Percentiles rank a stretch among this genome's conserved stretches.
Evolutionary conservation across 2,888 invertebrate genomes (phyloP).

Genomic region (Calameuta pallipes): DNA sequence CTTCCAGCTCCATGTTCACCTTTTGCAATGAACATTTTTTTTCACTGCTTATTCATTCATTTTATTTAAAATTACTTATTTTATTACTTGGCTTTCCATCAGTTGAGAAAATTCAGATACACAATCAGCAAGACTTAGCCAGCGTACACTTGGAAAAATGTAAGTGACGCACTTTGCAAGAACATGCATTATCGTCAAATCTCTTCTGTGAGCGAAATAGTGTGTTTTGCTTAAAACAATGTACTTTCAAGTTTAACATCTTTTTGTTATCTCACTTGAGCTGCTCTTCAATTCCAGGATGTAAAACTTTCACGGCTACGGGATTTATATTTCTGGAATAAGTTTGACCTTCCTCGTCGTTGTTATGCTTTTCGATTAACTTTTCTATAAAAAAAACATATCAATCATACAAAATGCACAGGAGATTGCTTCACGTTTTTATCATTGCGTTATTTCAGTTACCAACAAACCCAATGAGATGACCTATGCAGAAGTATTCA

Average conservation of each 20-base stretch:
- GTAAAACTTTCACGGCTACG: conserved; percentile 65
- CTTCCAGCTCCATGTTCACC: conserved; percentile 67
- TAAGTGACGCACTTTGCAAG: conserved; percentile 50
- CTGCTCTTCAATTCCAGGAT: conserved; percentile 61
- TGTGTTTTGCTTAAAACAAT: not conserved
- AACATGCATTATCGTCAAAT: conserved; percentile 62
- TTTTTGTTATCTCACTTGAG: conserved; percentile 39
- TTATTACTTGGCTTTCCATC: conserved; percentile 64
- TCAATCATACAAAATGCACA: not conserved
- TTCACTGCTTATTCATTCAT: not conserved
- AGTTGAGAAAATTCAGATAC: conserved; percentile 65
- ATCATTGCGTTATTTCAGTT: not conserved
- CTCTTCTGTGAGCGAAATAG: conserved; percentile 44
- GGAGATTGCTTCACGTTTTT: not conserved
- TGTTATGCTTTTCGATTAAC: conserved; percentile 5
- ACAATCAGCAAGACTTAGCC: conserved; percentile 66
- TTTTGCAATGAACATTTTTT: conserved; percentile 31
- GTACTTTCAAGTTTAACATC: not conserved
- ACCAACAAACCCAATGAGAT: conserved; percentile 17
- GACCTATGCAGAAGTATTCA: conserved; percentile 38
- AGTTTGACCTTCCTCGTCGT: conserved; percentile 5
- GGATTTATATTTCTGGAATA: conserved; percentile 38
- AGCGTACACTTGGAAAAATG: conserved; percentile 61
- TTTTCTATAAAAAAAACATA: not conserved
- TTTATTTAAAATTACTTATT: not conserved